Evolutionary conservation across 2,797 vertebrate species (phyloP).

Genomic region (Anguilla anguilla): DNA sequence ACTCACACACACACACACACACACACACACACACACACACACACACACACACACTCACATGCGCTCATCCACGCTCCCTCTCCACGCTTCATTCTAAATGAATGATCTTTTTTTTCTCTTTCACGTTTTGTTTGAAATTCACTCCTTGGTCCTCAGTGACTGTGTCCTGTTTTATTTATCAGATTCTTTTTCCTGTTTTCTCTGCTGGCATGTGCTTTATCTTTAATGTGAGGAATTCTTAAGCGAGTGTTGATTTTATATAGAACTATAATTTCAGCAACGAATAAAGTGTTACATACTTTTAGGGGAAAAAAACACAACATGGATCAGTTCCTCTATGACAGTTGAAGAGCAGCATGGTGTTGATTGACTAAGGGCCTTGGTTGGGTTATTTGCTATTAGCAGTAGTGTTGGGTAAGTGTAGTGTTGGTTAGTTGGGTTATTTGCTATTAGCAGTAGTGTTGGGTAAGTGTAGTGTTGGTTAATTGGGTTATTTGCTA

Average conservation of each 20-base stretch:
- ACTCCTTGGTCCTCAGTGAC: neutral
- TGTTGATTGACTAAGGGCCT: neutral
- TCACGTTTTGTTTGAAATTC: conserved; percentile 9
- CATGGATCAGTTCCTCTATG: neutral
- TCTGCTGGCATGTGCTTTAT: neutral
- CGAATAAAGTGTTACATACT: neutral
- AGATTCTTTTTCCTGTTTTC: neutral
- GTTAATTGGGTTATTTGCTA: no score
- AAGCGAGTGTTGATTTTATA: neutral
- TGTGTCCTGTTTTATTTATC: neutral
- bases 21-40: conserved; percentile 10
- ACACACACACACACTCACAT: neutral
- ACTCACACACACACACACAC: neutral
- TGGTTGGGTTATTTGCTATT: neutral
- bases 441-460: no score
- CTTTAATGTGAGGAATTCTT: neutral
- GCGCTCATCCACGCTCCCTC: neutral
- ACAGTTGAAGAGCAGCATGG: neutral
- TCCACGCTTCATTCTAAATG: conserved; percentile 9
- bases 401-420: neutral
- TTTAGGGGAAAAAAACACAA: neutral
- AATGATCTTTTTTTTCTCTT: conserved; percentile 3
- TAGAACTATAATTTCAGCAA: neutral
- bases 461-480: neutral
- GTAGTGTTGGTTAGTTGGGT: neutral